Evolutionary conservation across 2,888 invertebrate species (phyloP).

Genomic region (Melanostoma mellinum): DNA sequence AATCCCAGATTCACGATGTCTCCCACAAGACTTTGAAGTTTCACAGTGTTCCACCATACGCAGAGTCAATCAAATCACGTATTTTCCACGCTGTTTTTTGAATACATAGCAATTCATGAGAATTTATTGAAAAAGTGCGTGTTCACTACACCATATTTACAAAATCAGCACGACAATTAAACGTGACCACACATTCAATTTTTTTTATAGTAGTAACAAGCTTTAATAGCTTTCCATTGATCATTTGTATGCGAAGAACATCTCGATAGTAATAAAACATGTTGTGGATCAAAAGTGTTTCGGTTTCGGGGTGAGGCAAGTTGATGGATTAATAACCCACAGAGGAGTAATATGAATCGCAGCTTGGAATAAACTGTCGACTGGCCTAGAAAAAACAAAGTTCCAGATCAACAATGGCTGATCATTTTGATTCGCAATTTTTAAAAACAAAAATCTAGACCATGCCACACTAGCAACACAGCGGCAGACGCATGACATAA

Average conservation of each 20-base stretch:
- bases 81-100: background rate
- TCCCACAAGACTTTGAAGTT: too few species aligned
- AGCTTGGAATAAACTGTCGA: background rate
- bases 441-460: slow-evolving; percentile 32
- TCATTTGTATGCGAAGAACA: slow-evolving; percentile 44
- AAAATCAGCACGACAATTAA: slow-evolving; percentile 8
- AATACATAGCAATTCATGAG: background rate
- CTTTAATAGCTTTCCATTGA: background rate
- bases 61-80: background rate
- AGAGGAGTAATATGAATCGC: background rate
- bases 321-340: slow-evolving; percentile 18
- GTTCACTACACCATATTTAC: slow-evolving; percentile 1
- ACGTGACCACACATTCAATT: background rate
- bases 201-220: background rate
- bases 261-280: slow-evolving; percentile 39
- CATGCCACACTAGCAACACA: slow-evolving; percentile 26
- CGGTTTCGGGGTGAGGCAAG: slow-evolving; percentile 17
- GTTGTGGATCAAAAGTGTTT: slow-evolving; percentile 52
- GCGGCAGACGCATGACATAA: slow-evolving; percentile 38
- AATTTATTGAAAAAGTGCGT: background rate
- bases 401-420: background rate
- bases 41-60: too few species aligned
- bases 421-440: background rate
- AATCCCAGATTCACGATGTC: too few species aligned
- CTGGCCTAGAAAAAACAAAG: slow-evolving; percentile 6